phyloP scores from a whole-genome alignment of 2,888 invertebrate species.

The Scaptomyza tumidula region DNA sequence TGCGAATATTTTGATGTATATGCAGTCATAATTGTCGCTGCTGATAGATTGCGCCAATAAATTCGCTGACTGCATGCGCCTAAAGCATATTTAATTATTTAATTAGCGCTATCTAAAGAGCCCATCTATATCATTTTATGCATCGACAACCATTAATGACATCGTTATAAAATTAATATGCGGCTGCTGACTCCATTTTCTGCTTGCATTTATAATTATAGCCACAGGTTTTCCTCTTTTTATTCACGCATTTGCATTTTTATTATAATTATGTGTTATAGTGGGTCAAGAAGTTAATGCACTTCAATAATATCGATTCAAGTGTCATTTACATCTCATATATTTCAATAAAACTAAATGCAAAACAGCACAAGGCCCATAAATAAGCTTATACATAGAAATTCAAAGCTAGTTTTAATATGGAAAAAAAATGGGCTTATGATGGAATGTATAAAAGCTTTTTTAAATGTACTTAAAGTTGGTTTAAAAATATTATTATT shows the following conservation, averaged over 20 bases:
- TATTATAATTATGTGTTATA: slow-evolving; percentile 1
- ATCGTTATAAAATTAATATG: slow-evolving; percentile 73
- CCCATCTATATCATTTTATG: slow-evolving; percentile 79
- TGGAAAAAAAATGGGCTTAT: no score
- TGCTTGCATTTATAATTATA: slow-evolving; percentile 44
- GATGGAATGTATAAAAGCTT: not conserved
- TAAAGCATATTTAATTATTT: slow-evolving; percentile 81
- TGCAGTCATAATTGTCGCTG: slow-evolving; percentile 62
- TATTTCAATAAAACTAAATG: not conserved
- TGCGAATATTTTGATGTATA: slow-evolving; percentile 40
- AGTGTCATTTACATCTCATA: not conserved
- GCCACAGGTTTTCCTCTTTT: slow-evolving; percentile 1
- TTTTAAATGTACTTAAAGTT: not conserved
- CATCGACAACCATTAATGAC: slow-evolving; percentile 73
- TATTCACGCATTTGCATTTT: slow-evolving; percentile 1
- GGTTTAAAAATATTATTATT: not conserved
- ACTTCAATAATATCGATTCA: slow-evolving; percentile 2
- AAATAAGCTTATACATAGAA: not conserved
- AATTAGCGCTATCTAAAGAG: slow-evolving; percentile 78
- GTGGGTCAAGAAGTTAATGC: slow-evolving; percentile 18
- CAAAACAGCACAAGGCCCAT: not conserved
- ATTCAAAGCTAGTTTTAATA: not conserved
- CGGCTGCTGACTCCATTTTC: slow-evolving; percentile 29
- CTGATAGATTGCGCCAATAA: slow-evolving; percentile 71
- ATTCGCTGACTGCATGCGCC: slow-evolving; percentile 57